These are phyloP conservation scores for Heliconius ethilla DNA, from an alignment of 2,888 invertebrate species.

Conservation along the genomic window DNA sequence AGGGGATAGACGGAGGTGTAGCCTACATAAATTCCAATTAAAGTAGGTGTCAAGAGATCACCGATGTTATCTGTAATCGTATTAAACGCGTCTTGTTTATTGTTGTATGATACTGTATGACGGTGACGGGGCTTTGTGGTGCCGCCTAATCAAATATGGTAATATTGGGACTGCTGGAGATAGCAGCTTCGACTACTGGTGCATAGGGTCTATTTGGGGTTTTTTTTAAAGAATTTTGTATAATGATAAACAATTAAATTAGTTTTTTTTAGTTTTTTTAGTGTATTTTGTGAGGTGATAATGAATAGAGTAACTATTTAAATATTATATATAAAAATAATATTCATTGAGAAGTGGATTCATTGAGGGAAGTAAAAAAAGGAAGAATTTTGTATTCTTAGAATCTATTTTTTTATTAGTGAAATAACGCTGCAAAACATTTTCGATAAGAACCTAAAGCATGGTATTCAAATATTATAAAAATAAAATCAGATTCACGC, in stretches of 20 bases:
- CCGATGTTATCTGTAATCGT: constrained; percentile 50
- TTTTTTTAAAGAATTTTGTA: not conserved
- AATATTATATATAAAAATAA: no score
- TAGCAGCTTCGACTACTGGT: constrained; percentile 3
- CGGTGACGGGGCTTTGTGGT: constrained; percentile 53
- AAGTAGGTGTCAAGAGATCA: constrained; percentile 61
- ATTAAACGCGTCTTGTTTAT: constrained; percentile 57
- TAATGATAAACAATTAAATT: not conserved
- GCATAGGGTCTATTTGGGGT: not conserved
- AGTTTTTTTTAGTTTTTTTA: not conserved
- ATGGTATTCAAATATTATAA: no score
- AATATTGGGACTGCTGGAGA: constrained; percentile 19
- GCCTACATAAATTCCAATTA: constrained; percentile 79
- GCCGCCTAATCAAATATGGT: constrained; percentile 37
- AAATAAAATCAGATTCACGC: no score
- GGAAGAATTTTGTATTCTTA: no score
- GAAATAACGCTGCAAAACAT: no score
- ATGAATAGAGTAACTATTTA: not conserved
- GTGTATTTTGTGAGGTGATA: not conserved
- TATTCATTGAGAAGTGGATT: no score
- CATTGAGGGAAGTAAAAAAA: not conserved
- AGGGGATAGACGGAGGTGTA: constrained; percentile 51
- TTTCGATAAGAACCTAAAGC: no score
- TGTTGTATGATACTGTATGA: constrained; percentile 61
- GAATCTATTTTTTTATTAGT: no score